Evolutionary conservation across 2,888 invertebrate genomes (phyloP).

Genomic region (Choristoneura rosaceana): DNA sequence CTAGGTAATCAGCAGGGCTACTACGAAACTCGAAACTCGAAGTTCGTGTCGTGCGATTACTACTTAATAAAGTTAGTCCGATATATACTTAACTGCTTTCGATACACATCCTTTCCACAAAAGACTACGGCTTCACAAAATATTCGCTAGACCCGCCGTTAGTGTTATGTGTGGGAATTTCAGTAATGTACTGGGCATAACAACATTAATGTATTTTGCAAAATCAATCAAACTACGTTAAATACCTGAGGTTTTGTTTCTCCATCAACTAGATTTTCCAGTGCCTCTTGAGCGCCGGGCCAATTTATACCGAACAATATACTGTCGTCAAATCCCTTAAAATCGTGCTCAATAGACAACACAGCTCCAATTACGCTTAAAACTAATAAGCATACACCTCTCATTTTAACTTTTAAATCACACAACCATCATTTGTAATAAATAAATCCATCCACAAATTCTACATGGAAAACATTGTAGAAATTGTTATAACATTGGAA

Average conservation of each 20-base stretch:
- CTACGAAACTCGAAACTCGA: too few species aligned
- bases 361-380: conserved; percentile 57
- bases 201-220: too few species aligned
- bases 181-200: too few species aligned
- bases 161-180: too few species aligned
- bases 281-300: conserved; percentile 82
- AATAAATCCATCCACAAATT: conserved; percentile 31
- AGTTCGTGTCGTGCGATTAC: too few species aligned
- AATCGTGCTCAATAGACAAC: conserved; percentile 83
- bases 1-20: too few species aligned
- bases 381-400: conserved; percentile 56
- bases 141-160: too few species aligned
- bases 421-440: conserved; percentile 48
- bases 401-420: conserved; percentile 58
- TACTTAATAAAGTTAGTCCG: too few species aligned
- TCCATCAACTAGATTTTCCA: conserved; percentile 62
- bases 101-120: too few species aligned
- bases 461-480: conserved; percentile 10
- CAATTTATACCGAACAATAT: conserved; percentile 92
- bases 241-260: conserved; percentile 64
- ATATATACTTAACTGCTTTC: too few species aligned
- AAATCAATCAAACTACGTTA: not conserved
- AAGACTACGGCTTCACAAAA: too few species aligned
- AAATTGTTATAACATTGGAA: conserved; percentile 31
- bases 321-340: conserved; percentile 93